Percentiles rank a stretch among this genome's conserved stretches.
These are phyloP conservation scores for Iselma pallidipennis DNA, from an alignment of 2,888 invertebrate species.

Conservation along the genomic window DNA sequence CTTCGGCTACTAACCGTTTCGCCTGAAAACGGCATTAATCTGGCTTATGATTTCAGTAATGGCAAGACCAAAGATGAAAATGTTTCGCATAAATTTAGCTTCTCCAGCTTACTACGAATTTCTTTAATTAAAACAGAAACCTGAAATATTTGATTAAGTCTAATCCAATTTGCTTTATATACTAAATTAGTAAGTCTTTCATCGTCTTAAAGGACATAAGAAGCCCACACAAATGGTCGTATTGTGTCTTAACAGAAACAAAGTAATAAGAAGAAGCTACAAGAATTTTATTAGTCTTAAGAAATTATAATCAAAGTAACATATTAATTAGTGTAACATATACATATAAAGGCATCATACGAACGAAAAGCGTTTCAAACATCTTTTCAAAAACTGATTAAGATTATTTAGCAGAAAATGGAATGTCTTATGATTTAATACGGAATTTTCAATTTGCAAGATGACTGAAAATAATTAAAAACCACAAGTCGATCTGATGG, in stretches of 20 bases:
- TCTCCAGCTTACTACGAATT: constrained; percentile 25
- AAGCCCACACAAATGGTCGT: neutral
- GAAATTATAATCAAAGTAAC: neutral
- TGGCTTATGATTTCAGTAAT: constrained; percentile 30
- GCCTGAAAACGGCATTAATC: constrained; percentile 28
- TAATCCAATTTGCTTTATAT: constrained; percentile 26
- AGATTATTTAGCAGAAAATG: constrained; percentile 1
- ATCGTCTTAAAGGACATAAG: neutral
- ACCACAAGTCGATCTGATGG: neutral
- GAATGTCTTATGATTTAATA: neutral
- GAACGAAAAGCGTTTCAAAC: neutral
- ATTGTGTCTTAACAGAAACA: neutral
- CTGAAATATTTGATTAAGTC: constrained; percentile 31
- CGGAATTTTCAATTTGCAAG: neutral
- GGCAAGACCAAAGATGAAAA: constrained; percentile 29
- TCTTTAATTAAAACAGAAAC: constrained; percentile 33
- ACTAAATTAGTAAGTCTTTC: constrained; percentile 17
- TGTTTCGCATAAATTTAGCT: constrained; percentile 33
- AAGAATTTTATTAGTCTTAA: neutral
- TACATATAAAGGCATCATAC: neutral
- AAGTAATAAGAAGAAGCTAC: neutral
- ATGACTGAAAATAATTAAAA: neutral
- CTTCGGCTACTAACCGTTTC: constrained; percentile 20
- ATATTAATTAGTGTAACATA: neutral
- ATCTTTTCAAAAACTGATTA: neutral